Percentiles rank a stretch among this genome's conserved stretches.
Conservation (phyloP, 2,797 vertebrate species). For the Rhinatrema bivittatum region DNA sequence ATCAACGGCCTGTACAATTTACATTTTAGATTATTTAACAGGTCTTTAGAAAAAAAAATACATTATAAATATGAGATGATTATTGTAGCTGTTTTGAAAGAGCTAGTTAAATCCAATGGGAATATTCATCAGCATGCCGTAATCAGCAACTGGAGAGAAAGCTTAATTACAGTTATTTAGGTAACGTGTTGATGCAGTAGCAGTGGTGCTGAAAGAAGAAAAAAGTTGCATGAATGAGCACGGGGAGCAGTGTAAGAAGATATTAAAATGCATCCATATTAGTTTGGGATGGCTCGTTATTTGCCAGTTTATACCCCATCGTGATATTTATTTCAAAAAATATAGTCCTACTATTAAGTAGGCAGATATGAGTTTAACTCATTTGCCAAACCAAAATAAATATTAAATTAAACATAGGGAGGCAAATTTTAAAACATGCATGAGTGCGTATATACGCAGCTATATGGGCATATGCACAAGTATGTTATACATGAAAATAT, state of each 20-base stretch:
- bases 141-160: conserved; percentile 56
- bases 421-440: no score
- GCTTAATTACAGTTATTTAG: conserved; percentile 64
- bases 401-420: no score
- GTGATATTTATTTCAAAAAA: no score
- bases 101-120: conserved; percentile 52
- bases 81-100: conserved; percentile 55
- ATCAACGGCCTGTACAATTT: conserved; percentile 58
- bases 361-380: no score
- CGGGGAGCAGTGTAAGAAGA: conserved; percentile 23
- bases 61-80: conserved; percentile 59
- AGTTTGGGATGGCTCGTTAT: conserved; percentile 22
- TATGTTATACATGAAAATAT: no score
- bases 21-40: conserved; percentile 64
- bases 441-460: no score
- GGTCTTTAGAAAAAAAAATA: conserved; percentile 51
- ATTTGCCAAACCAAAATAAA: no score
- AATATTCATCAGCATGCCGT: conserved; percentile 60
- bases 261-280: conserved; percentile 44
- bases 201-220: conserved; percentile 41
- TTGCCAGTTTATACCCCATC: conserved; percentile 25
- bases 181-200: conserved; percentile 54
- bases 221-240: conserved; percentile 44
- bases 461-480: no score
- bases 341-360: no score